phyloP scores from a whole-genome alignment of 1,140 invertebrate species.

The Pristionchus pacificus region DNA sequence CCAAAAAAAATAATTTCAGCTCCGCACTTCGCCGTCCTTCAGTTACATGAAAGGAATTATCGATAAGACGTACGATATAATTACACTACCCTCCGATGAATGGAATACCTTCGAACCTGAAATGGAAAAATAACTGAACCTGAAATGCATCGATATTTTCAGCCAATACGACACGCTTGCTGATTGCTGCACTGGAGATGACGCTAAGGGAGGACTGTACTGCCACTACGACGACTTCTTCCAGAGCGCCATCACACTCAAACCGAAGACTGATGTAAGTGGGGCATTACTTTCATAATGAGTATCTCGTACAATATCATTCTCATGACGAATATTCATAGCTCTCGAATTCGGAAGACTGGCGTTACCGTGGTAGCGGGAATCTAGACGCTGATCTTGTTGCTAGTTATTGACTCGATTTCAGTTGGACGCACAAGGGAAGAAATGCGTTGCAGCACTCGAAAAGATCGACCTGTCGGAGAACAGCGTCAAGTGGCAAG shows the following conservation, averaged over 20 bases:
- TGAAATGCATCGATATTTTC: not conserved
- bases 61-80: conserved; percentile 37
- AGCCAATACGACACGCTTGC: not conserved
- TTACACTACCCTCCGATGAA: not conserved
- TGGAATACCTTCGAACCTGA: not conserved
- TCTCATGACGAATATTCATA: not conserved
- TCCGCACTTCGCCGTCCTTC: conserved; percentile 29
- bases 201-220: not conserved
- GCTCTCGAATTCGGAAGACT: no score
- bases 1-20: conserved; percentile 8
- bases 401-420: not conserved
- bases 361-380: no score
- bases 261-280: no score
- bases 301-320: no score
- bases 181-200: not conserved
- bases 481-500: no score
- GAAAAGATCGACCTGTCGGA: no score
- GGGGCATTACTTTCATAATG: no score
- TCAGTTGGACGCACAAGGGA: no score
- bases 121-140: not conserved
- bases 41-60: conserved; percentile 43
- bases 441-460: no score
- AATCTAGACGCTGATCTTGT: no score
- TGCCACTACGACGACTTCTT: not conserved
- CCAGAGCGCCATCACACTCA: no score